Percentiles rank a stretch among this genome's conserved stretches.
phyloP scores from a whole-genome alignment of 2,888 invertebrate genomes.

The Molorchus minor region DNA sequence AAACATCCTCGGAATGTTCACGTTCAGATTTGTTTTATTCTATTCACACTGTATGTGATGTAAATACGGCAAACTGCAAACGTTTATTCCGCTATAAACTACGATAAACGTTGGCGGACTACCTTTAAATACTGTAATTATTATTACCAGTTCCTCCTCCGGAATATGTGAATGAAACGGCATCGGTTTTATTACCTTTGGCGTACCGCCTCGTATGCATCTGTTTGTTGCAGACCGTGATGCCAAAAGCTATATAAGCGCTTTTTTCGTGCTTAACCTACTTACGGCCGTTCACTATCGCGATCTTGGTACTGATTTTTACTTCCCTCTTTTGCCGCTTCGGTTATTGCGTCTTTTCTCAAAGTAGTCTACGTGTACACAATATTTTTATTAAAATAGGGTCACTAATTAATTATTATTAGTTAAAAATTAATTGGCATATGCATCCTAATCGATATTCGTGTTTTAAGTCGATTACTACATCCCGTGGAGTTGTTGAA shows the following conservation, averaged over 20 bases:
- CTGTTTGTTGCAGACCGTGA: conserved; percentile 24
- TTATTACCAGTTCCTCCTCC: conserved; percentile 30
- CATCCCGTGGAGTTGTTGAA: too few species aligned
- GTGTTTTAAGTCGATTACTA: too few species aligned
- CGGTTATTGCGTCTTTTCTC: not conserved
- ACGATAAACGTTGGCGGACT: conserved; percentile 17
- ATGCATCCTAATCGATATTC: too few species aligned
- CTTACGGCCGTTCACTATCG: conserved; percentile 10
- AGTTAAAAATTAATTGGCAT: too few species aligned
- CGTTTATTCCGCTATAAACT: conserved; percentile 32
- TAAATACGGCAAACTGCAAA: too few species aligned
- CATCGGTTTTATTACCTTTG: conserved; percentile 35
- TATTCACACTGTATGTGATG: too few species aligned
- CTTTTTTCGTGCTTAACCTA: conserved; percentile 23
- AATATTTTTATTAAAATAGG: too few species aligned
- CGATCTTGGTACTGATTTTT: conserved; percentile 2
- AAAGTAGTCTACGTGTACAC: too few species aligned
- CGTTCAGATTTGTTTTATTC: too few species aligned
- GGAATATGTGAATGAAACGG: conserved; percentile 33
- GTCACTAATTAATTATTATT: too few species aligned
- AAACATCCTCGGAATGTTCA: too few species aligned
- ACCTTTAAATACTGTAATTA: conserved; percentile 35
- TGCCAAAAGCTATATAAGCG: conserved; percentile 31
- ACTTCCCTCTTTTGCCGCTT: conserved; percentile 6
- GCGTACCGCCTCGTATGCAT: conserved; percentile 33